These are phyloP conservation scores for Agapostemon virescens DNA, from an alignment of 2,888 invertebrate species.

Conservation along the genomic window DNA sequence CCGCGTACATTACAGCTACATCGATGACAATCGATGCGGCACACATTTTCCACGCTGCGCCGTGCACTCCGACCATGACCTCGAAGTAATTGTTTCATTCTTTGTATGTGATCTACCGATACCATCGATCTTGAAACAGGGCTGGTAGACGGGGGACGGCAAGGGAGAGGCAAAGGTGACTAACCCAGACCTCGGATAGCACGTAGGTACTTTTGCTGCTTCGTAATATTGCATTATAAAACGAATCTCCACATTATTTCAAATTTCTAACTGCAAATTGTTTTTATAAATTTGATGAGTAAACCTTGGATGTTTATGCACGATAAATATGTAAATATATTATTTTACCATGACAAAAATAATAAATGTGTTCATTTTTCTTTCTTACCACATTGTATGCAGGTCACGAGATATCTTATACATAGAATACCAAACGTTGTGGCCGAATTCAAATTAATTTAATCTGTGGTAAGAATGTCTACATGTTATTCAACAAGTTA, in stretches of 20 bases:
- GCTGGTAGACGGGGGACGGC: not conserved
- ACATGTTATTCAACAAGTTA: too few species aligned
- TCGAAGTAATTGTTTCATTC: slow-evolving; percentile 55
- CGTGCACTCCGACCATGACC: slow-evolving; percentile 52
- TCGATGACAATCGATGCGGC: slow-evolving; percentile 49
- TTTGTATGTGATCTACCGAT: slow-evolving; percentile 20
- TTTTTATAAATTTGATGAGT: too few species aligned
- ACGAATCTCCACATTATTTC: not conserved
- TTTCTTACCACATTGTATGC: too few species aligned
- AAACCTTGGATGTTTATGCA: too few species aligned
- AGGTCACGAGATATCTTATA: too few species aligned
- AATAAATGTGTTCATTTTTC: too few species aligned
- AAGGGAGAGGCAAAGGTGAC: slow-evolving; percentile 13
- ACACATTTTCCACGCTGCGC: slow-evolving; percentile 37
- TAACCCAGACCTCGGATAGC: slow-evolving; percentile 18
- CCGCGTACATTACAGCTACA: slow-evolving; percentile 28
- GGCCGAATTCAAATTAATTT: too few species aligned
- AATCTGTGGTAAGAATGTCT: too few species aligned
- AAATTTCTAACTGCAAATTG: not conserved
- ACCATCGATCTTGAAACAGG: slow-evolving; percentile 10
- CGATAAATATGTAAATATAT: too few species aligned
- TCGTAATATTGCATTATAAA: not conserved
- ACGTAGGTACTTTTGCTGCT: not conserved
- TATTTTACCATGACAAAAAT: too few species aligned
- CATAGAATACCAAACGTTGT: too few species aligned